These are phyloP conservation scores for Cheilosia vernalis DNA, from an alignment of 2,888 invertebrate species.

Conservation along the genomic window DNA sequence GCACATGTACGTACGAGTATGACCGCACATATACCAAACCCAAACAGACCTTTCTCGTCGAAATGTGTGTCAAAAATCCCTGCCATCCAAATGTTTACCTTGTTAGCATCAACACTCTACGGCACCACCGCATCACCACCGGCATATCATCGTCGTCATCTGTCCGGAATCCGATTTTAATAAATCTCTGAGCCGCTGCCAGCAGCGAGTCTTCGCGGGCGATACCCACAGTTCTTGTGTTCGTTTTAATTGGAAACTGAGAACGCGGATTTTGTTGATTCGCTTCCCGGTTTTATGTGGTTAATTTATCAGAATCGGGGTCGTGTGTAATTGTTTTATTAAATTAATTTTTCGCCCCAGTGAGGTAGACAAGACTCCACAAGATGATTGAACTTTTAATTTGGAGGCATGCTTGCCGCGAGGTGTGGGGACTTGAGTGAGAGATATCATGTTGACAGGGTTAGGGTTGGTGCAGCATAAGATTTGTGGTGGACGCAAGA, in stretches of 20 bases:
- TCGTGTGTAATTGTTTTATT: slow-evolving; percentile 51
- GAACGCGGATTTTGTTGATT: slow-evolving; percentile 8
- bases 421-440: slow-evolving; percentile 8
- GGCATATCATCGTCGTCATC: slow-evolving; percentile 12
- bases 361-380: background rate
- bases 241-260: slow-evolving; percentile 54
- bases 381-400: slow-evolving; percentile 1
- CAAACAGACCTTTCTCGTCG: slow-evolving; percentile 24
- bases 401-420: background rate
- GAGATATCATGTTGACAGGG: slow-evolving; percentile 7
- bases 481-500: too few species aligned
- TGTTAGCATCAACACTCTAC: slow-evolving; percentile 14
- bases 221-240: slow-evolving; percentile 36
- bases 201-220: too few species aligned
- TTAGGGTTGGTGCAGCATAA: background rate
- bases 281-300: slow-evolving; percentile 37
- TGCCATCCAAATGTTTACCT: slow-evolving; percentile 39
- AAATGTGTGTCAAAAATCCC: slow-evolving; percentile 47
- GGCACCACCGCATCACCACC: background rate
- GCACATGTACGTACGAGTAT: slow-evolving; percentile 18
- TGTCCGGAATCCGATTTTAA: slow-evolving; percentile 39
- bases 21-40: background rate
- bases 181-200: slow-evolving; percentile 30
- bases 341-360: slow-evolving; percentile 26
- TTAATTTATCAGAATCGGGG: slow-evolving; percentile 45